Percentiles rank a stretch among this genome's conserved stretches.
Evolutionary conservation across 2,888 invertebrate genomes (phyloP).

Genomic region (Orthosia cruda): DNA sequence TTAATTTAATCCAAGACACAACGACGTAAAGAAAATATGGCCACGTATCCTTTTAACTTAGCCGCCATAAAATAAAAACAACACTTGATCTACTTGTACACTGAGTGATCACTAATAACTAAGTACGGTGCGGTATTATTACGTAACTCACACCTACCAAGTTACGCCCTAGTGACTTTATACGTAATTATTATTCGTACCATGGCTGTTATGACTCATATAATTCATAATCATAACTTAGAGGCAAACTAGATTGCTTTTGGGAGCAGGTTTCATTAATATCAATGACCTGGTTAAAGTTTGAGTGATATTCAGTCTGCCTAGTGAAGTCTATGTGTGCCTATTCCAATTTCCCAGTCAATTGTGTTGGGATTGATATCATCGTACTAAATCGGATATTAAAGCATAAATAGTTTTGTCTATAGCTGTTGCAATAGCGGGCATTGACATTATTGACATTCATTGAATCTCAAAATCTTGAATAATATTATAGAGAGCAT

Average conservation of each 20-base stretch:
- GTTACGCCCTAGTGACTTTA: constrained; percentile 61
- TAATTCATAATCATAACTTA: constrained; percentile 53
- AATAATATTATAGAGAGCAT: no score
- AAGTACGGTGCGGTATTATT: constrained; percentile 45
- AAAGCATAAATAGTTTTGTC: background rate
- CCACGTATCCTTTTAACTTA: constrained; percentile 13
- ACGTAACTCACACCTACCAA: constrained; percentile 56
- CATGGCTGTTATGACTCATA: constrained; percentile 55
- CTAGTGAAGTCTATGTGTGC: background rate
- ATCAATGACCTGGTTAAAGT: constrained; percentile 31
- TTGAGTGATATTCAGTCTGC: constrained; percentile 7
- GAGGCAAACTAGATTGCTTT: constrained; percentile 57
- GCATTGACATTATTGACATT: background rate
- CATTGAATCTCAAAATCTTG: no score
- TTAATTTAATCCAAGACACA: background rate
- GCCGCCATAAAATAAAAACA: constrained; percentile 25
- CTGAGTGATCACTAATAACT: constrained; percentile 65
- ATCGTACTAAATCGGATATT: background rate
- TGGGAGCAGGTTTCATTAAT: constrained; percentile 43
- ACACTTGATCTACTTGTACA: constrained; percentile 30
- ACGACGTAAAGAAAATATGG: background rate
- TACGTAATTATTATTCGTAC: constrained; percentile 57
- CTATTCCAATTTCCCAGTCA: background rate
- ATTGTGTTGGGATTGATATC: constrained; percentile 3
- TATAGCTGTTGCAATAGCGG: background rate